A percentile compares a stretch with the other conserved stretches of the same genome.
phyloP scores from a whole-genome alignment of 1,140 invertebrate species.

The Ruditapes philippinarum region DNA sequence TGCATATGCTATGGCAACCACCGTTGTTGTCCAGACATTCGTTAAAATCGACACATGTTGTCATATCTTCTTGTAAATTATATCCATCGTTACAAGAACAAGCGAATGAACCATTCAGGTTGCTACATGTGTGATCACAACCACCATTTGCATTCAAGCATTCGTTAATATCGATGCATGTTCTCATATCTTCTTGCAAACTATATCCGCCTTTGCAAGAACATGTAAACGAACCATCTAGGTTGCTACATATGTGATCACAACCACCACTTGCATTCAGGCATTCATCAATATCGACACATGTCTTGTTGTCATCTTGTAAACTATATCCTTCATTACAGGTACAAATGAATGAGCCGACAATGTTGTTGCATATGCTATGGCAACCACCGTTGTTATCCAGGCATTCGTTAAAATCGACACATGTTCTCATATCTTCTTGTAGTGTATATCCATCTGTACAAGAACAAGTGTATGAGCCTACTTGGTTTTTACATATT shows the following conservation, averaged over 20 bases:
- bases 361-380: not conserved
- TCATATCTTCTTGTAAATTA: not conserved
- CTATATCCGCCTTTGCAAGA: conserved; percentile 49
- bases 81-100: conserved; percentile 54
- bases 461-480: not conserved
- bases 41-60: not conserved
- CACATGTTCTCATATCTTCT: not conserved
- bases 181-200: conserved; percentile 30
- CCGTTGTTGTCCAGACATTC: not conserved
- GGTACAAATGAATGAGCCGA: not conserved
- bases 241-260: conserved; percentile 49
- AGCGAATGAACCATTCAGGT: not conserved
- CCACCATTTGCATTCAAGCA: not conserved
- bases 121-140: not conserved
- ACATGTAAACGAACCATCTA: conserved; percentile 47
- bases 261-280: not conserved
- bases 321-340: not conserved
- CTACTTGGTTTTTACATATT: no score
- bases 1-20: not conserved
- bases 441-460: not conserved
- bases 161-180: conserved; percentile 9
- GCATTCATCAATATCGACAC: conserved; percentile 65
- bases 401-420: not conserved
- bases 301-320: not conserved
- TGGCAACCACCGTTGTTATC: no score